Evolutionary conservation across 2,888 invertebrate species (phyloP).

Genomic region (Torymus texanus): DNA sequence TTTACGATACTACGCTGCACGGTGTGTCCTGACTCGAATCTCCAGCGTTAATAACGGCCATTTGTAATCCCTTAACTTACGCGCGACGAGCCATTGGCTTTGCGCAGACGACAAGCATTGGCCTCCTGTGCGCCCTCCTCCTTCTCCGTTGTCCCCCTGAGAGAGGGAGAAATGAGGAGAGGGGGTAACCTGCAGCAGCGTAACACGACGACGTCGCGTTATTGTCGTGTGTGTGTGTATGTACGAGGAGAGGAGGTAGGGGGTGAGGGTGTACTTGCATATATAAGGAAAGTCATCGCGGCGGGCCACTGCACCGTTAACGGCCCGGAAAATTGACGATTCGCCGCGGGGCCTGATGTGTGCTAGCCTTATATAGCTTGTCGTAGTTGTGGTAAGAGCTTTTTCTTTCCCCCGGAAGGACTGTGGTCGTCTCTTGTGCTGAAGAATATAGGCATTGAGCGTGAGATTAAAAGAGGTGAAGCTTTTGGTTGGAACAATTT

Average conservation of each 20-base stretch:
- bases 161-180: neutral
- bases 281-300: slow-evolving; percentile 26
- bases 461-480: no score
- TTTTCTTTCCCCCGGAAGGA: no score
- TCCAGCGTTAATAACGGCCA: slow-evolving; percentile 49
- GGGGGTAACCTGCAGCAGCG: no score
- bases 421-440: no score
- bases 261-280: neutral
- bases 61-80: slow-evolving; percentile 46
- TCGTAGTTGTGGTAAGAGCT: no score
- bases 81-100: slow-evolving; percentile 37
- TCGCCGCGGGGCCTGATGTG: neutral
- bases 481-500: no score
- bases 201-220: slow-evolving; percentile 1
- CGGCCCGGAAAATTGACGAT: slow-evolving; percentile 47
- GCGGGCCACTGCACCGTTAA: slow-evolving; percentile 11
- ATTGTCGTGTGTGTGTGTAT: neutral
- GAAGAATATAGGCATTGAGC: no score
- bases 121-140: no score
- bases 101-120: slow-evolving; percentile 15
- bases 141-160: neutral
- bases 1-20: slow-evolving; percentile 50
- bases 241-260: no score
- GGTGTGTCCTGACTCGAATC: slow-evolving; percentile 37
- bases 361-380: no score